Conservation (phyloP, 2,113 vertebrate genomes). For the Pelecanus crispus region DNA sequence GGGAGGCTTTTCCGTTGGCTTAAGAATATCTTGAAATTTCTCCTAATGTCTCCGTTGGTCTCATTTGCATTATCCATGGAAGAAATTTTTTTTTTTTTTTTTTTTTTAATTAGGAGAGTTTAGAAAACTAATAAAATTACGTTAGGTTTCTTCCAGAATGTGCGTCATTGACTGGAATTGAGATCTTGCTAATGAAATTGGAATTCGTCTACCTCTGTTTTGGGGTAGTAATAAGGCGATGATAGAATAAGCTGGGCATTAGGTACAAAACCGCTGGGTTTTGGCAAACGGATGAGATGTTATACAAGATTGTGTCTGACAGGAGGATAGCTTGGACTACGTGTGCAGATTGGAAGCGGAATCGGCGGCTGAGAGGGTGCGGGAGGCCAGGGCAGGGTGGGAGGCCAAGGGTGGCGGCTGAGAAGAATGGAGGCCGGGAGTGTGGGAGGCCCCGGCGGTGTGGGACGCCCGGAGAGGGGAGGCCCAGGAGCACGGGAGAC, state of each 20-base stretch:
- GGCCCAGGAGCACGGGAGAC: background rate
- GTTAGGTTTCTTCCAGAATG: background rate
- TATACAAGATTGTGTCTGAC: background rate
- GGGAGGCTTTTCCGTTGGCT: background rate
- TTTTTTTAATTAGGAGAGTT: background rate
- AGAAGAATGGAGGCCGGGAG: background rate
- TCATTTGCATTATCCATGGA: background rate
- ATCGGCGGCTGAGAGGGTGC: background rate
- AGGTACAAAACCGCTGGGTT: background rate
- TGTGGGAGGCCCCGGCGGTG: fast-evolving
- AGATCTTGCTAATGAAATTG: conserved; percentile 17
- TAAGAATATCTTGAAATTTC: background rate
- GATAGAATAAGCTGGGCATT: background rate
- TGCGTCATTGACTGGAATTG: conserved; percentile 2
- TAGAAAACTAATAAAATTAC: background rate
- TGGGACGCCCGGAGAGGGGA: background rate
- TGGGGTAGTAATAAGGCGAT: background rate
- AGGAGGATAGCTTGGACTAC: background rate
- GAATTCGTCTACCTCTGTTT: background rate
- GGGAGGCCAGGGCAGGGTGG: background rate
- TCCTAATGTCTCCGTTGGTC: background rate
- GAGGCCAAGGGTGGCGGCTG: background rate
- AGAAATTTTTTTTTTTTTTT: background rate
- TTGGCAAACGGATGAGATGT: background rate
- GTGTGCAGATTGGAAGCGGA: fast-evolving